Conservation (phyloP, 2,797 vertebrate genomes). For the Champsocephalus gunnari region DNA sequence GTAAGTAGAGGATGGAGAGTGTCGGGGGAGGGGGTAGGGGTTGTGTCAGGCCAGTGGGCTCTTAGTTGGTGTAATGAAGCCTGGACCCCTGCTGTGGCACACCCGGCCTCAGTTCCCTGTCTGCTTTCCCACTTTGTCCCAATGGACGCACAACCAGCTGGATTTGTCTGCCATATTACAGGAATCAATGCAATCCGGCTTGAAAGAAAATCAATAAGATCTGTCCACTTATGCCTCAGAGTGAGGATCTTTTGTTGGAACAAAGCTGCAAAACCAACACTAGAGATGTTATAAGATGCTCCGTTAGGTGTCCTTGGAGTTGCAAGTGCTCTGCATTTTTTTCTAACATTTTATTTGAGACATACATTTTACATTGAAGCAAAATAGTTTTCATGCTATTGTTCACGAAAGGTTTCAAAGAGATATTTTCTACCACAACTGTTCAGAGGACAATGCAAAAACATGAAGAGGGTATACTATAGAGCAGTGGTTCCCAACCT, state of each 20-base stretch:
- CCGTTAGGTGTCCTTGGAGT: slow-evolving; percentile 37
- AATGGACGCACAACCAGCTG: slow-evolving; percentile 88
- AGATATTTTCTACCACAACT: slow-evolving; percentile 4
- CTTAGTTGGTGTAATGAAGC: slow-evolving; percentile 87
- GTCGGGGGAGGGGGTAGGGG: slow-evolving; percentile 76
- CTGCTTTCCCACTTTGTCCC: slow-evolving; percentile 83
- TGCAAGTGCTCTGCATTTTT: slow-evolving; percentile 68
- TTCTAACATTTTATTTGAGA: slow-evolving; percentile 75
- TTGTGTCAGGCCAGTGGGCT: slow-evolving; percentile 86
- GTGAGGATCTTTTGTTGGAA: slow-evolving; percentile 89
- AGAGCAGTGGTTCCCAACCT: not conserved
- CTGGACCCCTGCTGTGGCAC: slow-evolving; percentile 85
- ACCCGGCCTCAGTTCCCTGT: slow-evolving; percentile 81
- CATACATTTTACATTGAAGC: slow-evolving; percentile 52
- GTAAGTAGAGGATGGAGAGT: slow-evolving; percentile 85
- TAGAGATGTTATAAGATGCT: slow-evolving; percentile 86
- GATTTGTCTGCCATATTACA: slow-evolving; percentile 94
- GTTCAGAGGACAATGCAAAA: slow-evolving; percentile 7
- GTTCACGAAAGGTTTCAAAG: slow-evolving; percentile 35
- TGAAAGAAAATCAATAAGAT: slow-evolving; percentile 99
- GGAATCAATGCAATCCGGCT: slow-evolving; percentile 93
- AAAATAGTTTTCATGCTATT: slow-evolving; percentile 60
- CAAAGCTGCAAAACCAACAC: slow-evolving; percentile 87
- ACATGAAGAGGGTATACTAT: not conserved
- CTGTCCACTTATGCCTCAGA: slow-evolving; percentile 95